These are phyloP conservation scores for Heliothis virescens DNA, from an alignment of 1,140 invertebrate genomes.

Conservation along the genomic window DNA sequence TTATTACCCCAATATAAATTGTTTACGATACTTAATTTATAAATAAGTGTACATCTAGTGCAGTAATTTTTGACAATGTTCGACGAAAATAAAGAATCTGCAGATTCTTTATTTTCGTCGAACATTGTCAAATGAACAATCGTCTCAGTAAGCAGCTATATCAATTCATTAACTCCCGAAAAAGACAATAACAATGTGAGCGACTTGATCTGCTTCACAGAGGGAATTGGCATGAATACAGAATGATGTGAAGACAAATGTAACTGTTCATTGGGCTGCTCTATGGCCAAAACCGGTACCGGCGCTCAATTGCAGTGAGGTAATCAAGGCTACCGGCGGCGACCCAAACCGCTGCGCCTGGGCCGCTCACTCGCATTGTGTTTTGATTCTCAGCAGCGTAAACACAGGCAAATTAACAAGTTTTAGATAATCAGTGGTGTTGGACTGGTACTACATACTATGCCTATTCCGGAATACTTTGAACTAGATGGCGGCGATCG, in stretches of 20 bases:
- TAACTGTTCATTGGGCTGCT: constrained; percentile 13
- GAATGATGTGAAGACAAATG: not conserved
- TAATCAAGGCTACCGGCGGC: constrained; percentile 42
- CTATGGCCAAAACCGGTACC: constrained; percentile 28
- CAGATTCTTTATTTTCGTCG: no score
- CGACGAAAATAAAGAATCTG: no score
- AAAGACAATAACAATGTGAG: constrained; percentile 3
- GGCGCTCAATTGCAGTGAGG: constrained; percentile 2
- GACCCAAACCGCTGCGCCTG: constrained; percentile 5
- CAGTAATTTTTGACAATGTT: no score
- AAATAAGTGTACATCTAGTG: no score
- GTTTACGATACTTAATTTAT: not conserved
- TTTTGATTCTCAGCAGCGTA: constrained; percentile 35
- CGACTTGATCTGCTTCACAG: constrained; percentile 9
- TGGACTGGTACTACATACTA: constrained; percentile 34
- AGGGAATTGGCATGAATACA: not conserved
- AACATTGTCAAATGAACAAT: no score
- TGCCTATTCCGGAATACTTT: constrained; percentile 72
- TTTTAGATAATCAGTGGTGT: not conserved
- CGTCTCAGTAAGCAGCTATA: not conserved
- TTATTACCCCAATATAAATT: no score
- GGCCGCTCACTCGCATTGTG: constrained; percentile 52
- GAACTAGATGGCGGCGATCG: constrained; percentile 78
- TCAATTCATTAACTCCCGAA: no score
- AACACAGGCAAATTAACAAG: constrained; percentile 20